A percentile compares a stretch with the other conserved stretches of the same genome.
phyloP scores from a whole-genome alignment of 2,113 vertebrate species.

The Monarcha castaneiventris region DNA sequence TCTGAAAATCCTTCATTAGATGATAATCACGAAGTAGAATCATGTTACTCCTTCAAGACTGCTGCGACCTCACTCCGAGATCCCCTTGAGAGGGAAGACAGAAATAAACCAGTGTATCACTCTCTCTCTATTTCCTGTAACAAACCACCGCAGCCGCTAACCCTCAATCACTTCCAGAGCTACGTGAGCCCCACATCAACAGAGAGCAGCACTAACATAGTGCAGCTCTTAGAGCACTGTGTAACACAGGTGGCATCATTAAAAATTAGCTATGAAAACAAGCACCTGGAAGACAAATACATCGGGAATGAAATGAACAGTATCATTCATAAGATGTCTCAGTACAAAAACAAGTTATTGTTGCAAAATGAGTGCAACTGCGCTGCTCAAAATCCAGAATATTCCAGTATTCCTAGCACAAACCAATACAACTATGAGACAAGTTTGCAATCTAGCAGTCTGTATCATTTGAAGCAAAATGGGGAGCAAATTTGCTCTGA shows the following conservation, averaged over 20 bases:
- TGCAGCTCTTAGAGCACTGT: slow-evolving; percentile 69
- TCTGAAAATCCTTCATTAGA: slow-evolving; percentile 29
- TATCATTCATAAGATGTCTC: background rate
- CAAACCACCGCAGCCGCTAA: slow-evolving; percentile 6
- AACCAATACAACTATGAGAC: background rate
- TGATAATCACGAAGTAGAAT: slow-evolving; percentile 65
- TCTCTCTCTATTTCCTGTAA: slow-evolving; percentile 29
- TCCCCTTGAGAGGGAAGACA: slow-evolving; percentile 31
- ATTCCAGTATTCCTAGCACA: background rate
- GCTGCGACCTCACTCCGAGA: slow-evolving; percentile 60
- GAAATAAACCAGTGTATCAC: background rate
- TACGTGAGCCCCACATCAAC: slow-evolving; percentile 43
- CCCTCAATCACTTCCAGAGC: slow-evolving; percentile 11
- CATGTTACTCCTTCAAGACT: slow-evolving; percentile 72
- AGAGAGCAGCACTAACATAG: slow-evolving; percentile 52
- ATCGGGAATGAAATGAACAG: slow-evolving; percentile 11
- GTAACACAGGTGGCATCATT: slow-evolving; percentile 72
- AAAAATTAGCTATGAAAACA: slow-evolving; percentile 61
- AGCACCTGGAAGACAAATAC: background rate
- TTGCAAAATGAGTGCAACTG: slow-evolving; percentile 37
- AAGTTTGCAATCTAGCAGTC: background rate
- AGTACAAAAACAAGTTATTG: slow-evolving; percentile 24
- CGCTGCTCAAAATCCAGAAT: background rate
- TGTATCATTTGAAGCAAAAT: slow-evolving; percentile 13
- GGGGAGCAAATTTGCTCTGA: slow-evolving; percentile 9